Conservation (phyloP, 2,888 invertebrate genomes). For the Trypoxylon attenuatum region DNA sequence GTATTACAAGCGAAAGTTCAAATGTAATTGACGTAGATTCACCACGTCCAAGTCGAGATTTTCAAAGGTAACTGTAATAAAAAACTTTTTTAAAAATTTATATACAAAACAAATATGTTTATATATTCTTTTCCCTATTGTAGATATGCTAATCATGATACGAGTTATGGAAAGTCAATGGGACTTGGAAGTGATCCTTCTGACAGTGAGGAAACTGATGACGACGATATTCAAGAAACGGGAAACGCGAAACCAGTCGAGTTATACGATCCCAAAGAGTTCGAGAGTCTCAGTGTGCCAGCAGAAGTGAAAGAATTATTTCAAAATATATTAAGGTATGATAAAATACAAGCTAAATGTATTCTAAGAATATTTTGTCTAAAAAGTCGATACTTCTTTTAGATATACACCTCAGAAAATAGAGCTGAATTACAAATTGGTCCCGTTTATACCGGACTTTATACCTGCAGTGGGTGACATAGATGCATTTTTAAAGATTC, state of each 20-base stretch:
- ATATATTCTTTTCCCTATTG: too few species aligned
- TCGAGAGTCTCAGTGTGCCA: conserved; percentile 87
- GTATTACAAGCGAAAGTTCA: conserved; percentile 12
- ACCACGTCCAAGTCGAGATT: conserved; percentile 49
- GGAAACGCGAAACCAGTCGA: conserved; percentile 57
- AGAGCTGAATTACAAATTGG: conserved; percentile 91
- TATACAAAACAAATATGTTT: too few species aligned
- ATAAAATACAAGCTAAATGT: not conserved
- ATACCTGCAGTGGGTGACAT: conserved; percentile 99
- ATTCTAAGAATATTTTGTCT: too few species aligned
- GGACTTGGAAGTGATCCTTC: conserved; percentile 65
- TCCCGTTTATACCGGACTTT: conserved; percentile 97
- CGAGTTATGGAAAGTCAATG: conserved; percentile 40
- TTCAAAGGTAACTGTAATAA: conserved; percentile 51
- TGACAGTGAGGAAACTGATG: conserved; percentile 71
- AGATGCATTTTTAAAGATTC: conserved; percentile 97
- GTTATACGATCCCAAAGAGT: conserved; percentile 87
- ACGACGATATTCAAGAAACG: conserved; percentile 64
- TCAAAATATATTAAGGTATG: conserved; percentile 91
- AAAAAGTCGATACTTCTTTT: too few species aligned
- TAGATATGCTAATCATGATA: conserved; percentile 32
- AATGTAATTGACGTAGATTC: conserved; percentile 50
- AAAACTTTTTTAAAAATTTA: too few species aligned
- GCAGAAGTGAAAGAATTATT: conserved; percentile 94
- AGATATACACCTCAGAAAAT: conserved; percentile 96